Evolutionary conservation across 2,888 invertebrate genomes (phyloP), one percentile per base, ranked within the genome.

Genomic region (Dexiosoma caninum): DNA sequence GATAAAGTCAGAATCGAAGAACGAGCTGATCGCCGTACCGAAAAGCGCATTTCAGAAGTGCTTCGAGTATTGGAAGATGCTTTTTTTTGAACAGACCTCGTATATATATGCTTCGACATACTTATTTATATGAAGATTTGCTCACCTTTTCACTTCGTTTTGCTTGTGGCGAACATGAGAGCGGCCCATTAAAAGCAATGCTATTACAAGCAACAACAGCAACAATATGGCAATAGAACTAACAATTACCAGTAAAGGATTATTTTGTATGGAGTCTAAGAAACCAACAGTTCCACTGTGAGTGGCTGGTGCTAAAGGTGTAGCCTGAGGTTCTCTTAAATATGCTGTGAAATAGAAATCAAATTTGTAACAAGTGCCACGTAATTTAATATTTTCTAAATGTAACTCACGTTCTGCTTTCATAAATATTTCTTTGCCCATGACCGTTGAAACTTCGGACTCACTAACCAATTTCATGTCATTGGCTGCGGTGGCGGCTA

Each of bases 401-500:
- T 16, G 44, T 1, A 42, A 92, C 93, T 94, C 92, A 96, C 96
- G 96, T 92, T 96, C 95, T 76, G 96, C 95, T 91, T 96, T 96
- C 83, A 95, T 94, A 60, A 94, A 92, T 57, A 96, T 93, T 0
- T 94, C 93, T 78, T 94, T 94, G 5, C 95, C 95, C 62, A 96
- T 90, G 83, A 95, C 94, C 23, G 92, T 91, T 0, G 93, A 93
- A 0, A 95, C 95, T 89, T 96, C 96, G 37, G 93, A 93, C 69
- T 95, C 94, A 5, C 94, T 92, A 3, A 96, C 93, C n/a, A 96
- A 91, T 74, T 93, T 92, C 96, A 96, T 96, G 85, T 96, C 96
- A 79, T 94, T 93, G 1, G 96, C 95, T 0, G 96, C 96, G 2
- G 95, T 95, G 2, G 93, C 92, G 0, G 96, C 96, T 16, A 95